Evolutionary conservation across 2,888 invertebrate species (phyloP), one percentile per base, ranked within the genome.

Genomic region (Disparrhopalites patrizii): DNA sequence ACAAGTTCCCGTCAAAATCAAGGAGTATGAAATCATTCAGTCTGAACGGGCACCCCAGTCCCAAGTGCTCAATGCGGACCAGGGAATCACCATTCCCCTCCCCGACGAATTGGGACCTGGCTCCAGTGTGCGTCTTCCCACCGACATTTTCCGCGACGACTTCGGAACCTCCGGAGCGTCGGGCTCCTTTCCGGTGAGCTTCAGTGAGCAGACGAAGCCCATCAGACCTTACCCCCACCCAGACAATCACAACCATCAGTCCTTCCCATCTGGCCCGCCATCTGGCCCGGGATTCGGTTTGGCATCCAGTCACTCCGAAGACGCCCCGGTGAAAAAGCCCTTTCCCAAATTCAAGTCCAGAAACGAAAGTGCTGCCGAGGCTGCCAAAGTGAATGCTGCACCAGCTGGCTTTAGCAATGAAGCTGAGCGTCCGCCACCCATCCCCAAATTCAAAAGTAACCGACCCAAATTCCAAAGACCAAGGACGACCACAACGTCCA

Each of bases 301-400:
- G 13, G 51, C 27, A 7, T 55, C 68, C 1, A 73, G 73, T 57
- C 69, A 72, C 28, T 70, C 71, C 0, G 73, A 75, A 51, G 75
- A 72, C 38, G 66, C 65, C 13, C 60, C 72, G 15, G 71, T 75
- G 8, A 65, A 68, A 27, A 74, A 73, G 61, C 71, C 75, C 20
- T 67, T 71, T 50, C 69, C 68, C 13, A 71, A 61, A 73, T 72
- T 67, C 51, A 58, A 47, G 25, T 20, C 64, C 3, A 43, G 56
- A 2, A 30, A 18, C n/a, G 15, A 43, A 25, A 25, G 56, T 3
- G 20, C 30, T 2, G 23, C 10, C 18, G 62, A 66, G 20, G 55
- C 50, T 20, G 55, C 66, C 18, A 52, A 60, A 25, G 23, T 27
- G 8, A 33, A 8, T 23, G 23, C 23, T 7, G 7, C 36, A 36